Conservation (phyloP, 2,797 vertebrate genomes). For the Spea hammondii region DNA sequence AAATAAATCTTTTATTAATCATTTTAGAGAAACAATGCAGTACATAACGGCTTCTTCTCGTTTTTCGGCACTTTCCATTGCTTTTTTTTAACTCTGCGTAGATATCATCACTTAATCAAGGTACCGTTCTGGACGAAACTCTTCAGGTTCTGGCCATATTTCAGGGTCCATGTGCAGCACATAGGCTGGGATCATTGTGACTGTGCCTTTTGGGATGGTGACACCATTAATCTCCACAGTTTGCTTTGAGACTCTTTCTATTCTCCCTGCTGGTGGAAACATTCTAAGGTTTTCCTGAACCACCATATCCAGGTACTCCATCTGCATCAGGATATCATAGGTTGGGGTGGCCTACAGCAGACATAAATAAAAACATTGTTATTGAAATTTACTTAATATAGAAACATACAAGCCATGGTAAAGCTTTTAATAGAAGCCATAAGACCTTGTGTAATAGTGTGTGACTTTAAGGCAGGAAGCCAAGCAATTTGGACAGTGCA, state of each 20-base stretch:
- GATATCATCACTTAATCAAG: background rate
- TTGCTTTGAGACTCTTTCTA: constrained; percentile 74
- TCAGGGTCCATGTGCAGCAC: constrained; percentile 64
- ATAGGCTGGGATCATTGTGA: constrained; percentile 63
- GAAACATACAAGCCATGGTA: too few species aligned
- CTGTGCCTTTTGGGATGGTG: constrained; percentile 65
- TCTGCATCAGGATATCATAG: constrained; percentile 65
- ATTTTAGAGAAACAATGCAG: too few species aligned
- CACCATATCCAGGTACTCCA: constrained; percentile 75
- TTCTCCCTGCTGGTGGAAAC: constrained; percentile 57
- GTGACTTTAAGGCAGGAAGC: too few species aligned
- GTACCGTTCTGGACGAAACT: constrained; percentile 76
- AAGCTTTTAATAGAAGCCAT: too few species aligned
- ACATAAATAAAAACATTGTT: background rate
- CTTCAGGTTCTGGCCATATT: constrained; percentile 69
- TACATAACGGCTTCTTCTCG: too few species aligned
- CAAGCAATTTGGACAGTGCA: too few species aligned
- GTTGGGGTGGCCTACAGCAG: constrained; percentile 61
- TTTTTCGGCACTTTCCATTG: too few species aligned
- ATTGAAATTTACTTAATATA: too few species aligned
- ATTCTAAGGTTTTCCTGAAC: constrained; percentile 69
- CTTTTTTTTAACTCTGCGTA: too few species aligned
- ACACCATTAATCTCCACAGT: constrained; percentile 67
- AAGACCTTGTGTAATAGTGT: too few species aligned
- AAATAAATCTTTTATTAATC: too few species aligned